Evolutionary conservation across 2,888 invertebrate species (phyloP).

Genomic region (Epicampocera succincta): DNA sequence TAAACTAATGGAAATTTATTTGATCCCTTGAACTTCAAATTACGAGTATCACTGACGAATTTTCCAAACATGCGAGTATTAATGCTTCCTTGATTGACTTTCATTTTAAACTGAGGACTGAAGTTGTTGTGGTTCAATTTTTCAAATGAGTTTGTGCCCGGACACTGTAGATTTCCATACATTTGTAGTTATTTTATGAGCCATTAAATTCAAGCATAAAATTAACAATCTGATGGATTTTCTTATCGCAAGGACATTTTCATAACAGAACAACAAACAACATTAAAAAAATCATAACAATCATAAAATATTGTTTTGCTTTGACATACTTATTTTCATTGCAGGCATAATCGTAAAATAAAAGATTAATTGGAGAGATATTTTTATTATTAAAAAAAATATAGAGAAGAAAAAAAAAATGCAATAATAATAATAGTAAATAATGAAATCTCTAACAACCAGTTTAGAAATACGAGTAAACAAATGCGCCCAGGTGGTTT

Average conservation of each 20-base stretch:
- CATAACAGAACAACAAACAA: slow-evolving; percentile 13
- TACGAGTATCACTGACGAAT: too few relatives aligned
- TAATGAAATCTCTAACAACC: background rate
- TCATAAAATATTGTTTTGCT: slow-evolving; percentile 22
- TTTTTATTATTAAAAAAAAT: slow-evolving; percentile 8
- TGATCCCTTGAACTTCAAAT: too few relatives aligned
- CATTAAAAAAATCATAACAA: slow-evolving; percentile 23
- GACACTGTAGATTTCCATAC: slow-evolving; percentile 1
- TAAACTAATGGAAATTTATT: too few relatives aligned
- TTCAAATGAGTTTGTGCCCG: background rate
- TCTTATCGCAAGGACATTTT: slow-evolving; percentile 61
- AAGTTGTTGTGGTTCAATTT: background rate
- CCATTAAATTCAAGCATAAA: slow-evolving; percentile 61
- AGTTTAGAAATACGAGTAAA: background rate
- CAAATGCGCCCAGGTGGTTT: background rate
- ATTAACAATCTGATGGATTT: slow-evolving; percentile 67
- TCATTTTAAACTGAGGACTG: slow-evolving; percentile 13
- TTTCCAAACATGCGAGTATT: too few relatives aligned
- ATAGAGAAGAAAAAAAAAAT: background rate
- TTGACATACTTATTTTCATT: slow-evolving; percentile 2
- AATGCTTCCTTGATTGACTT: slow-evolving; percentile 12
- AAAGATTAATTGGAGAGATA: slow-evolving; percentile 48
- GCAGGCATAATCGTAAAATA: slow-evolving; percentile 27
- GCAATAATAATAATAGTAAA: background rate
- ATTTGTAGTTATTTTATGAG: slow-evolving; percentile 56